Evolutionary conservation across 2,888 invertebrate species (phyloP).

Genomic region (Endotricha flammealis): DNA sequence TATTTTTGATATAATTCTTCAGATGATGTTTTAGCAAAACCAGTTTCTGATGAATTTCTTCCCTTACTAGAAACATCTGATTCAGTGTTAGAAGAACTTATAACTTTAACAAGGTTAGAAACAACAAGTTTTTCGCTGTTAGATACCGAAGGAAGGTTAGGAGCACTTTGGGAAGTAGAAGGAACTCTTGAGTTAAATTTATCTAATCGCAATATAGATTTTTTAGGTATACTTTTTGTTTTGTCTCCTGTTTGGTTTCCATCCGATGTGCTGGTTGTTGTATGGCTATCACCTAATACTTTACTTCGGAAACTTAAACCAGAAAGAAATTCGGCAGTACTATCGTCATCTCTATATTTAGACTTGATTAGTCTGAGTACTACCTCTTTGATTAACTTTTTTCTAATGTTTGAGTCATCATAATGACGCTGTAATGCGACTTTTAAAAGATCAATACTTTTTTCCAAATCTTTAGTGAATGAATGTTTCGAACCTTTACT

Average conservation of each 20-base stretch:
- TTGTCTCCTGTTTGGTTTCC: conserved; percentile 44
- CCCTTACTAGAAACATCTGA: conserved; percentile 55
- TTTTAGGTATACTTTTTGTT: conserved; percentile 41
- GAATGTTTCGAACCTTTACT: conserved; percentile 60
- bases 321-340: conserved; percentile 66
- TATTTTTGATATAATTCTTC: conserved; percentile 63
- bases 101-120: conserved; percentile 31
- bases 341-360: conserved; percentile 79
- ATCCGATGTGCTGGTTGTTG: conserved; percentile 65
- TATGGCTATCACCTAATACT: conserved; percentile 33
- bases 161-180: conserved; percentile 66
- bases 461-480: conserved; percentile 79
- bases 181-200: conserved; percentile 58
- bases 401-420: conserved; percentile 78
- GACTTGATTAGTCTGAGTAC: conserved; percentile 79
- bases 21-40: conserved; percentile 53
- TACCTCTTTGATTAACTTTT: conserved; percentile 81
- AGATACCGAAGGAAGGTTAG: conserved; percentile 50
- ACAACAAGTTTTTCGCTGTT: conserved; percentile 35
- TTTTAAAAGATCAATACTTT: conserved; percentile 78
- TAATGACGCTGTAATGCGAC: conserved; percentile 78
- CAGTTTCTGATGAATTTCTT: conserved; percentile 47
- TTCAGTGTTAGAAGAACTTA: conserved; percentile 44
- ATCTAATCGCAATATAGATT: conserved; percentile 59
- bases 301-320: conserved; percentile 56